A percentile compares a stretch with the other conserved stretches of the same genome.
Conservation (phyloP, 2,113 vertebrate species). For the Periophthalmodon schlosseri region DNA sequence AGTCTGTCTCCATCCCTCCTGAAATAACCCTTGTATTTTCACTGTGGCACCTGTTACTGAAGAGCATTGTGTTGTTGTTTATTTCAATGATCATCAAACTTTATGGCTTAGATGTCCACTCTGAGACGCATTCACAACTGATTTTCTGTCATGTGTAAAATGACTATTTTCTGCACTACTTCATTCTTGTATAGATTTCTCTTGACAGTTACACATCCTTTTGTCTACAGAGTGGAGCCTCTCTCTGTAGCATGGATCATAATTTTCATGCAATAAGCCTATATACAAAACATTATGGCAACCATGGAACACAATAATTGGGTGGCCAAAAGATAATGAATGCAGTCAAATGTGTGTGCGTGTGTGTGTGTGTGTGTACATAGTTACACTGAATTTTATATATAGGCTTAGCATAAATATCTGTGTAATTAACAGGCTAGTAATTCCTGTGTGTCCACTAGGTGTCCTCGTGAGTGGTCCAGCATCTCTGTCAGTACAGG, state of each 20-base stretch:
- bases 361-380: not conserved
- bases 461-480: slow-evolving; percentile 52
- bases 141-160: slow-evolving; percentile 1
- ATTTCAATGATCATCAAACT: not conserved
- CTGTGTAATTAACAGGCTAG: not conserved
- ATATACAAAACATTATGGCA: not conserved
- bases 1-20: not conserved
- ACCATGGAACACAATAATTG: not conserved
- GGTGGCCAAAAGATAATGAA: not conserved
- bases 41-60: not conserved
- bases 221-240: slow-evolving; percentile 6
- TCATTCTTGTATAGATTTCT: not conserved
- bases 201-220: not conserved
- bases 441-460: slow-evolving; percentile 41
- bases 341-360: not conserved
- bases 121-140: not conserved
- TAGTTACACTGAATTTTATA: not conserved
- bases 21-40: not conserved
- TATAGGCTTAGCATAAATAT: not conserved
- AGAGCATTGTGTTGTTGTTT: not conserved
- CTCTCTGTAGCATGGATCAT: not conserved
- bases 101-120: not conserved
- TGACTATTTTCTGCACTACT: not conserved
- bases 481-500: slow-evolving; percentile 39
- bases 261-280: not conserved